Conservation (phyloP, 2,113 vertebrate species). For the Canis aureus region DNA sequence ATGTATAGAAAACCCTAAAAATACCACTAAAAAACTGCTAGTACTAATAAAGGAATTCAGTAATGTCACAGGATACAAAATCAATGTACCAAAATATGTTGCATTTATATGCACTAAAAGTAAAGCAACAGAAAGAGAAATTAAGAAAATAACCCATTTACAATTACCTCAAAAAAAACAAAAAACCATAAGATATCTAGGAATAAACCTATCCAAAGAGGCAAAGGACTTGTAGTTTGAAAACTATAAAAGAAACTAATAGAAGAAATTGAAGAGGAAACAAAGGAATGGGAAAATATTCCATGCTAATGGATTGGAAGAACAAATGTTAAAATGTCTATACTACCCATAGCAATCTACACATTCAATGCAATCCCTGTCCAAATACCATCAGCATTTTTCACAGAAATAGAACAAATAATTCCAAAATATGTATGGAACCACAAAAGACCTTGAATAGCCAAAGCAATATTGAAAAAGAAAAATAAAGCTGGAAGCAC, state of each 20-base stretch:
- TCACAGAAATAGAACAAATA: too few relatives aligned
- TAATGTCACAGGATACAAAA: background rate
- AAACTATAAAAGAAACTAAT: background rate
- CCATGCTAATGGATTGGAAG: background rate
- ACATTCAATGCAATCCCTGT: background rate
- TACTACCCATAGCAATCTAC: background rate
- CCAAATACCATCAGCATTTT: background rate
- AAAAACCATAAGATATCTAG: background rate
- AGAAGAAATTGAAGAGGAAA: background rate
- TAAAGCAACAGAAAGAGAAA: background rate
- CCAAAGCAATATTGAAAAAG: too few relatives aligned
- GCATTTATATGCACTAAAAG: background rate
- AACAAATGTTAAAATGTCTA: background rate
- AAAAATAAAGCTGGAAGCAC: background rate
- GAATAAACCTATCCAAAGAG: background rate
- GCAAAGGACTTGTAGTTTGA: background rate
- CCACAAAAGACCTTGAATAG: too few relatives aligned
- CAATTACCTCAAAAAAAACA: background rate
- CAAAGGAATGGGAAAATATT: background rate
- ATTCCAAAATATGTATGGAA: too few relatives aligned
- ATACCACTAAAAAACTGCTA: background rate
- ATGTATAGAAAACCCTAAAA: background rate
- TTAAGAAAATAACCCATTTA: background rate
- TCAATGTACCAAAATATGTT: background rate
- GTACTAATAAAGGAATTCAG: background rate